Base-by-base conservation (phyloP, 35 echinoderm and acorn worm species). In the Hemicentrotus pulcherrimus region DNA sequence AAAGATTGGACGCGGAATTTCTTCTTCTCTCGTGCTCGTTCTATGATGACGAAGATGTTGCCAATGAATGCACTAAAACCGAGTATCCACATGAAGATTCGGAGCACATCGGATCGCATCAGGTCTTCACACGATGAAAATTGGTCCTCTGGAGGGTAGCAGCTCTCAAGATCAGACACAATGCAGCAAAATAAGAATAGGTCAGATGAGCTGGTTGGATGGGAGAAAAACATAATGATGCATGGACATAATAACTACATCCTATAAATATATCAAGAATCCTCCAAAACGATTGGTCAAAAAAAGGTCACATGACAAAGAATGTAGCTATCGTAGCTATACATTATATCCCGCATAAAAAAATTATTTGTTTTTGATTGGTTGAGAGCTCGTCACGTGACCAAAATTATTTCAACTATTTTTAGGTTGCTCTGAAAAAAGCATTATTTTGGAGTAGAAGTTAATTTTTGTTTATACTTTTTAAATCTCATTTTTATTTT, bases 51-150 rank as follows among this genome's bases (percentile, higher is more conserved):
- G 65, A 95, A 93, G 58, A 96, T 16, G 91, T 99, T 99, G 22
- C 98, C 98, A 41, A 99, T 47, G 86, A 99, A 96, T 1, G 98
- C 95, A 31, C 97, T 96, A 14, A 97, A 41, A 31, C 98, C 98
- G n/a, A 99, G 95, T 58, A 99, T 94, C 98, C 97, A 97, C 96
- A 97, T 97, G 88, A 97, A 96, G 55, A 86, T 48, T 16, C 98
- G 95, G 5, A 99, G 92, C 24, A 88, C 93, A 13, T 89, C 8
- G 30, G 86, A 96, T 10, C 96, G 86, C 91, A 99, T 97, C 18
- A 99, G 94, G 87, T 99, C 98, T 46, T 95, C 58, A 41, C 98
- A 99, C 9, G 97, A 97, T 35, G 98, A 99, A 47, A 99, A 99
- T 32, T 95, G 95, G 95, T 97, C 98, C n/a, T 48, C n/a, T 4